Conservation (phyloP, 2,797 vertebrate species). For the Aselliscus stoliczkanus region DNA sequence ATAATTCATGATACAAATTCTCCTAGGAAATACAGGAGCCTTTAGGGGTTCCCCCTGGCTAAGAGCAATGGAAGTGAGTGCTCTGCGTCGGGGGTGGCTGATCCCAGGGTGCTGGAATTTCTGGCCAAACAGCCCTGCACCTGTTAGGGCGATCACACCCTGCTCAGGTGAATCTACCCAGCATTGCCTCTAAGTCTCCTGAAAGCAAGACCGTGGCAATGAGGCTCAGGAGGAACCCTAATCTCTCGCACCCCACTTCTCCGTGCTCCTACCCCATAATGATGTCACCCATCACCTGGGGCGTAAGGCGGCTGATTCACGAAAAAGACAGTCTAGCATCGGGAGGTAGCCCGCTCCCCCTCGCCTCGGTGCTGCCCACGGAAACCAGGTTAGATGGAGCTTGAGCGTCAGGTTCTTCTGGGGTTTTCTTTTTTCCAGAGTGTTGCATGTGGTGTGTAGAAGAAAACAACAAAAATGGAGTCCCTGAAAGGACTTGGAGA, state of each 20-base stretch:
- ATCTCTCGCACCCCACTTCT: background rate
- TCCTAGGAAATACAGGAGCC: background rate
- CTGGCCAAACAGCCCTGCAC: background rate
- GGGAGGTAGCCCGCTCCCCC: background rate
- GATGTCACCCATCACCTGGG: accelerated
- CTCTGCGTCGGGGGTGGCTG: background rate
- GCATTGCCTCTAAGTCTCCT: background rate
- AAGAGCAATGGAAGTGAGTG: accelerated
- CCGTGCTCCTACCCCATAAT: background rate
- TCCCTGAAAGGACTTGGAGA: background rate
- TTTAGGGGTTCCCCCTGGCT: background rate
- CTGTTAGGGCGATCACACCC: accelerated
- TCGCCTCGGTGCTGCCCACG: background rate
- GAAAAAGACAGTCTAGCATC: accelerated
- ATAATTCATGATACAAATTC: background rate
- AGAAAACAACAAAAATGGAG: background rate
- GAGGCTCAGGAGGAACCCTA: background rate
- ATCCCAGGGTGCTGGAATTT: background rate
- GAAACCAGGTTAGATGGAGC: background rate
- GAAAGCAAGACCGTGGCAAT: background rate
- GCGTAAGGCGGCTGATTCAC: background rate
- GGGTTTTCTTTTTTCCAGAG: background rate
- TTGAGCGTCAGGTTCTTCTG: too few relatives aligned
- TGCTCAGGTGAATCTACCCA: background rate
- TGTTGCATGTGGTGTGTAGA: background rate